Evolutionary conservation across 2,113 vertebrate genomes (phyloP).

Genomic region (Phalacrocorax brasilianus): DNA sequence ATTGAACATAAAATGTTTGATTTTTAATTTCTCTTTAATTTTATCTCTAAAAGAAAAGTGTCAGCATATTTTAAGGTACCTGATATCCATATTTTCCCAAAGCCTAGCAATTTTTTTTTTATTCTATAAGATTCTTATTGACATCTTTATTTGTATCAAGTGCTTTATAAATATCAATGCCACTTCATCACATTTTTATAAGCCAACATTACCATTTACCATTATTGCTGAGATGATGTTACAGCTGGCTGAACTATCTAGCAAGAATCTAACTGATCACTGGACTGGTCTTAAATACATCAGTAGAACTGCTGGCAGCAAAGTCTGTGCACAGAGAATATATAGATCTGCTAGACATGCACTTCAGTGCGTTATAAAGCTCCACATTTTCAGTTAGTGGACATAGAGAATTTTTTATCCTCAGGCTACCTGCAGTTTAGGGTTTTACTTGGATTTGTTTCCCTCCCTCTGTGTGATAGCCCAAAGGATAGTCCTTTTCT

Average conservation of each 20-base stretch:
- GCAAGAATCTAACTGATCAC: background rate
- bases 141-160: background rate
- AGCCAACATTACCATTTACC: background rate
- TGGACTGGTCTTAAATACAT: background rate
- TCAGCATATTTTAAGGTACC: background rate
- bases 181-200: background rate
- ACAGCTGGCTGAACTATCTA: background rate
- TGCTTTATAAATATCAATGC: background rate
- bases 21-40: background rate
- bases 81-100: background rate
- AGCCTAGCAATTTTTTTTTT: background rate
- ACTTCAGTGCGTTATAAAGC: background rate
- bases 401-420: background rate
- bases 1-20: background rate
- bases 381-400: background rate
- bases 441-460: background rate
- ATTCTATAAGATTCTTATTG: background rate
- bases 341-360: background rate
- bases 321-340: background rate
- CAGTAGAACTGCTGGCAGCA: background rate
- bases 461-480: background rate
- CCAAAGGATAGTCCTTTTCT: background rate
- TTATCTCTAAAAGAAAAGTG: background rate
- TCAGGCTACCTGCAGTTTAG: background rate
- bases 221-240: background rate